A percentile compares a stretch with the other conserved stretches of the same genome.
Evolutionary conservation across 2,797 vertebrate genomes (phyloP).

Genomic region (Allobates femoralis): DNA sequence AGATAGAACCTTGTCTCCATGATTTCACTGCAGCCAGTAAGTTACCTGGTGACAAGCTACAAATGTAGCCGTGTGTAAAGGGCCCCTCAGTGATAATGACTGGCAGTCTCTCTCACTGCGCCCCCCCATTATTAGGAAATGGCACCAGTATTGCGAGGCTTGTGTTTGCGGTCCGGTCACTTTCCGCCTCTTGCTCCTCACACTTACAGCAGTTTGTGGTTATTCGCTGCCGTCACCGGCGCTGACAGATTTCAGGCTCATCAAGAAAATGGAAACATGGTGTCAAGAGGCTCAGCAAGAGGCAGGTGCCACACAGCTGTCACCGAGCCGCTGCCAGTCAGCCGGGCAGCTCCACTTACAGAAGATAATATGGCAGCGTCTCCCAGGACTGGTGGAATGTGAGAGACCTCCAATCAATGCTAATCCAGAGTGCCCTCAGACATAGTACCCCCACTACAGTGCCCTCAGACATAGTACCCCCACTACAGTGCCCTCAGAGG

Average conservation of each 20-base stretch:
- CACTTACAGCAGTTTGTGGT: background rate
- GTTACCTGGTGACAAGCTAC: no score
- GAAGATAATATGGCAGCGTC: background rate
- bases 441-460: no score
- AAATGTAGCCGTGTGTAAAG: no score
- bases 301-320: conserved; percentile 13
- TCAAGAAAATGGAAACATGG: conserved; percentile 12
- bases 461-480: no score
- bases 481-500: no score
- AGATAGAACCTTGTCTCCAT: no score
- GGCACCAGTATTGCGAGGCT: no score
- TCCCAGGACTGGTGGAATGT: background rate
- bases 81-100: background rate
- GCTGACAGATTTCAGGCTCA: background rate
- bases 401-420: background rate
- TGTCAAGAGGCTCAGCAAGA: background rate
- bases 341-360: background rate
- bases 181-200: background rate
- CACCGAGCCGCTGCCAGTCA: background rate
- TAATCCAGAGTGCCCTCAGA: no score
- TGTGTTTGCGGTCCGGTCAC: background rate
- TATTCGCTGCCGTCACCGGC: background rate
- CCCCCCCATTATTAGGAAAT: background rate
- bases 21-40: no score
- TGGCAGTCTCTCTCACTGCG: background rate